These are phyloP conservation scores for Cryptocephalus primarius DNA, from an alignment of 2,888 invertebrate species.

Conservation along the genomic window DNA sequence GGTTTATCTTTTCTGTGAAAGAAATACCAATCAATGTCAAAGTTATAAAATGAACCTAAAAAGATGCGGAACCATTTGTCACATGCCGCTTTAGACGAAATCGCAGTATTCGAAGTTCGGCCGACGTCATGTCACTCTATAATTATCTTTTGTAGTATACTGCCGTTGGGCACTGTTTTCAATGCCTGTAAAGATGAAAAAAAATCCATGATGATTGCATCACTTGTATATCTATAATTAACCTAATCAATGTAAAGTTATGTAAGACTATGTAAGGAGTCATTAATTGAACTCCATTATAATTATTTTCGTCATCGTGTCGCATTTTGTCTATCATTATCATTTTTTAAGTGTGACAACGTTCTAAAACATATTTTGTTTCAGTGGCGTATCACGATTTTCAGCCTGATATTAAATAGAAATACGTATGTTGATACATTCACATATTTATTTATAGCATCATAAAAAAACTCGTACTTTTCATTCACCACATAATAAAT, in stretches of 20 bases:
- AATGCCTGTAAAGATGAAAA: constrained; percentile 21
- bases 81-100: constrained; percentile 32
- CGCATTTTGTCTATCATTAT: constrained; percentile 6
- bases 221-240: constrained; percentile 30
- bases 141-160: constrained; percentile 29
- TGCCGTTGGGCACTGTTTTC: constrained; percentile 22
- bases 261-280: constrained; percentile 27
- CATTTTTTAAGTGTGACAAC: neutral
- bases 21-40: constrained; percentile 20
- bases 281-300: constrained; percentile 27
- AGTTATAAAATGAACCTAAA: constrained; percentile 20
- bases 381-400: too few relatives aligned
- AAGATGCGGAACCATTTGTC: constrained; percentile 29
- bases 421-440: too few relatives aligned
- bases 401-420: too few relatives aligned
- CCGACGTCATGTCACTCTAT: constrained; percentile 30
- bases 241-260: constrained; percentile 27
- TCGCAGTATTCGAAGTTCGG: constrained; percentile 26
- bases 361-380: neutral
- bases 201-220: constrained; percentile 27
- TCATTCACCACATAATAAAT: too few relatives aligned
- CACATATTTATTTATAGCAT: too few relatives aligned
- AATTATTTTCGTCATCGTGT: constrained; percentile 15
- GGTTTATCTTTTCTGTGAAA: constrained; percentile 20
- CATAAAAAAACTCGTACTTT: too few relatives aligned